Base-by-base conservation (phyloP, 2,113 vertebrate species). In the Phalacrocorax brasilianus region DNA sequence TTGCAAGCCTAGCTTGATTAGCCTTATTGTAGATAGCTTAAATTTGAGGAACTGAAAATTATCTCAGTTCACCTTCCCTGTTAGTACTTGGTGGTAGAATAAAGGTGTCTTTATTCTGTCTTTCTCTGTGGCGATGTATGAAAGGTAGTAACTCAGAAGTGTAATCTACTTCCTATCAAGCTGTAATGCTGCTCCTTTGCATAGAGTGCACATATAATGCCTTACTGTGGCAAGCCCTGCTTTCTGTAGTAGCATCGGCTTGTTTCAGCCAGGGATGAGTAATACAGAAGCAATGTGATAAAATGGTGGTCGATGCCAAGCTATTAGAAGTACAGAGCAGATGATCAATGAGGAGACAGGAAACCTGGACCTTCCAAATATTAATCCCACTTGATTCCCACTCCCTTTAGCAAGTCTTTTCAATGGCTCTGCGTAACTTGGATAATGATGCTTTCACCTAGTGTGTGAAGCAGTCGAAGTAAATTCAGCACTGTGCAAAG, bases 151-250 rank as follows among this genome's bases (percentile, higher is more conserved):
- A 26, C 16, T 24, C 5, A 4, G 3, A 8, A 20, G 11, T 13
- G 2, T 1, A 3, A 24, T 3, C 52, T 17, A 7, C 44, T 12
- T 24, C 82, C 52, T 26, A 12, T 2, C 20, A 40, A 21, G 62
- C 52, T 27, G 7, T 26, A 17, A 7, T 8, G 32, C 59, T 42
- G 27, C 0, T 27, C 22, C 12, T 23, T 2, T 18, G 55, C 30
- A 30, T 1, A 28, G 49, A 13, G 19, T 0, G 72, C 24, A 14
- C 11, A 2, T 4, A 6, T 28, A 7, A 7, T 12, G 24, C 67
- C 66, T 47, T 2, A 1, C 6, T 63, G 53, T 65, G 80, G 44
- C 73, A 80, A 56, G 6, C 47, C 23, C 50, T 67, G 17, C 62
- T 33, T 42, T 8, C 22, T 0, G 5, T 14, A 40, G 33, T 9